A percentile compares a stretch with the other conserved stretches of the same genome.
These are phyloP conservation scores for Craterocephalus amniculus DNA, from an alignment of 2,797 vertebrate genomes.

Conservation along the genomic window DNA sequence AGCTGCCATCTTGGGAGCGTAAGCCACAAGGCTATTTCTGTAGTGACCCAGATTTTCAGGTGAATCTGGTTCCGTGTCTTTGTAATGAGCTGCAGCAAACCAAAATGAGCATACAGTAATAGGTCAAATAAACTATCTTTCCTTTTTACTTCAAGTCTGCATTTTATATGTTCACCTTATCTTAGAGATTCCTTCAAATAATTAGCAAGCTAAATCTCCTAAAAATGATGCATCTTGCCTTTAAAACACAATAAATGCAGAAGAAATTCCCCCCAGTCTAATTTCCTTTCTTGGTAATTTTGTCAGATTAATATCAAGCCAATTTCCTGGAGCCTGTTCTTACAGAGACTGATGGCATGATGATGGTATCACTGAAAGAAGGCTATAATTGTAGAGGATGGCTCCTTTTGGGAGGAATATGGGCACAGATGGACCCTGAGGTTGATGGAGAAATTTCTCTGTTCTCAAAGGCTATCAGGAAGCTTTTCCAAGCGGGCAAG, in stretches of 20 bases:
- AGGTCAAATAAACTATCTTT: constrained; percentile 41
- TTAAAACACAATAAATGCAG: constrained; percentile 57
- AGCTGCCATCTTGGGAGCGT: constrained; percentile 70
- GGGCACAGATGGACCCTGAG: constrained; percentile 77
- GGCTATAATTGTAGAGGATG: constrained; percentile 73
- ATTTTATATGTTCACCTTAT: not conserved
- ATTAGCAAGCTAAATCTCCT: constrained; percentile 15
- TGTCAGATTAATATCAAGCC: constrained; percentile 78
- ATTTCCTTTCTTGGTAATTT: constrained; percentile 76
- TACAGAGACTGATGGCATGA: constrained; percentile 65
- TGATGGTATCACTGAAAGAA: constrained; percentile 69
- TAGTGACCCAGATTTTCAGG: constrained; percentile 80
- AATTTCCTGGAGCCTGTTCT: constrained; percentile 78
- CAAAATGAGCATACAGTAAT: constrained; percentile 49
- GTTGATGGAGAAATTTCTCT: constrained; percentile 77
- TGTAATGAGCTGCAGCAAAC: constrained; percentile 63
- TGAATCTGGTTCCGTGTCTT: constrained; percentile 71
- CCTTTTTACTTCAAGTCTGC: not conserved
- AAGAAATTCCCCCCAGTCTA: constrained; percentile 55
- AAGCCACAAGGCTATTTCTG: constrained; percentile 77
- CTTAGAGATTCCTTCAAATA: constrained; percentile 20
- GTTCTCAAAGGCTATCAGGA: constrained; percentile 74
- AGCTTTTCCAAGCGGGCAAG: constrained; percentile 75
- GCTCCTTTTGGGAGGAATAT: constrained; percentile 71
- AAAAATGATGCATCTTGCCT: constrained; percentile 20